Evolutionary conservation across 2,113 vertebrate genomes (phyloP), one percentile per base, ranked within the genome.

Genomic region (Siniperca knerii): DNA sequence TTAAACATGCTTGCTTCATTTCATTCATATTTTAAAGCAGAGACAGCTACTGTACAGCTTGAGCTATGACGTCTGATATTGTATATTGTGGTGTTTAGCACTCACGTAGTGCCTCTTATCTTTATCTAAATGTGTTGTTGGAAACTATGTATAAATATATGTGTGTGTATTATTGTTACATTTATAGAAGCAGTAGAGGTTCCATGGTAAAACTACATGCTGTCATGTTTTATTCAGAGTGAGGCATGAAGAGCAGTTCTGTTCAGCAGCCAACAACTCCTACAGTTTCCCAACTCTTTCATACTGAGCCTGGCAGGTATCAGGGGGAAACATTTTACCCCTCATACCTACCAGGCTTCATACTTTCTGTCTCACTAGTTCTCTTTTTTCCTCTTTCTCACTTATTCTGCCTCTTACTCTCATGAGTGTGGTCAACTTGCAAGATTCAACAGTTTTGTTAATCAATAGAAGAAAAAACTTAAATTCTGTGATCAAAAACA

Each of bases 221-320:
- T 75, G 62, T 77, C 78, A 72, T 80, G 80, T 86, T 87, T 88
- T 74, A 82, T 88, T 88, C 78, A 84, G 67, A 65, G 55, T n/a
- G 29, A 73, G 75, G 18, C 78, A 54, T 67, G 68, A 52, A 25
- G n/a, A 82, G 76, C 23, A 46, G 57, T 16, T 79, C 61, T 58
- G 25, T 70, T 61, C 50, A 62, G 5, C 44, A 83, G 75, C 82
- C 76, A 84, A 60, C 42, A 60, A 77, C 76, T 75, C 46, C 71
- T 82, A 61, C 70, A 54, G 33, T 50, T 77, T 57, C 44, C 11
- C 46, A 20, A 25, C 33, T 77, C 73, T 69, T 74, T 62, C 74
- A 68, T 72, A 12, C 86, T 20, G 12, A 75, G 58, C 33, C 66
- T 54, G 54, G 35, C 61, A 78, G 69, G 57, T 75, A 46, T 79